Conservation (phyloP, 2,797 vertebrate genomes). For the Alosa sapidissima region DNA sequence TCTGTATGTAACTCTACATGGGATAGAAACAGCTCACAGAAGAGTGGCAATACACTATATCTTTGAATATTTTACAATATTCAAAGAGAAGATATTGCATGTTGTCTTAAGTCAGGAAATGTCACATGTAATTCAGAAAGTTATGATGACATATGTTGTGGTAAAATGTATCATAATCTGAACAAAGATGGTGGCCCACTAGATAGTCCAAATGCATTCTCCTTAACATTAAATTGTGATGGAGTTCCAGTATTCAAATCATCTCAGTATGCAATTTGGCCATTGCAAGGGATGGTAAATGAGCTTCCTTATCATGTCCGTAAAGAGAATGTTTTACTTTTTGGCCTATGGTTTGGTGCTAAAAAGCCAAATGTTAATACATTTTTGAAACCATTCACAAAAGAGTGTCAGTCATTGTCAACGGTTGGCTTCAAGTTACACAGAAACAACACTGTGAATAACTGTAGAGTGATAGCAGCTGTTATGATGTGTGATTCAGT, state of each 20-base stretch:
- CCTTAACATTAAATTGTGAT: slow-evolving; percentile 39
- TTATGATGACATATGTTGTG: too few relatives aligned
- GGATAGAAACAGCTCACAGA: too few relatives aligned
- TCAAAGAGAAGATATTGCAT: slow-evolving; percentile 43
- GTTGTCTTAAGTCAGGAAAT: background rate
- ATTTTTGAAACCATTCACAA: slow-evolving; percentile 46
- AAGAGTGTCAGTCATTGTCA: slow-evolving; percentile 48
- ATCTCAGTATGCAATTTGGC: slow-evolving; percentile 41
- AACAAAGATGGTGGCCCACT: too few relatives aligned
- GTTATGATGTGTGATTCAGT: slow-evolving; percentile 42
- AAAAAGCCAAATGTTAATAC: slow-evolving; percentile 50
- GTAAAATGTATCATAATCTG: too few relatives aligned
- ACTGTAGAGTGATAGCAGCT: slow-evolving; percentile 38
- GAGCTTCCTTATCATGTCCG: background rate
- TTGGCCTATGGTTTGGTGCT: slow-evolving; percentile 48
- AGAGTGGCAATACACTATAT: slow-evolving; percentile 31
- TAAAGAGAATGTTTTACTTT: slow-evolving; percentile 42
- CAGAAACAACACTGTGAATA: slow-evolving; percentile 26
- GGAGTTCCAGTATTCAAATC: slow-evolving; percentile 46
- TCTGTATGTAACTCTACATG: too few relatives aligned
- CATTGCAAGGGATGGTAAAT: slow-evolving; percentile 34
- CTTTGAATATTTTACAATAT: too few relatives aligned
- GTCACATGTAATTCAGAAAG: too few relatives aligned
- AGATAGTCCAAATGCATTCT: background rate
- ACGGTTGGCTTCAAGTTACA: slow-evolving; percentile 40